Base-by-base conservation (phyloP, 2,797 vertebrate species). In the Cuniculus paca region DNA sequence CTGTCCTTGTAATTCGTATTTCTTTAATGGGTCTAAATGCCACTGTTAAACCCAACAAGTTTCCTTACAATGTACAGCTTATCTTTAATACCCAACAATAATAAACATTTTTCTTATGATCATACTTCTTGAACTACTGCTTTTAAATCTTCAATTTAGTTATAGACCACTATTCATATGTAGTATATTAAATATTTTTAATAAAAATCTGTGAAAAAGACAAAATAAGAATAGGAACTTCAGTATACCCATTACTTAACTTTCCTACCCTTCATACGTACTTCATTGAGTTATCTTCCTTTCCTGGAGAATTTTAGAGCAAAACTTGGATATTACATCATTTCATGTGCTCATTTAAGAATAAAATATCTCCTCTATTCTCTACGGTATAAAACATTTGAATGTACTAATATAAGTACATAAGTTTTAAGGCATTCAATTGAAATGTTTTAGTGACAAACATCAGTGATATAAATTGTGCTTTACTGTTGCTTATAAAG, bases 61-160 rank as follows among this genome's bases (percentile, higher is more conserved):
- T 94, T 63, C 65, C 24, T 92, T 58, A 88, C 84, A 89, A 85
- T 83, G n/a, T 90, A 95, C n/a, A 80, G 50, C 89, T 45, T 93
- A 14, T 68, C 77, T 95, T 86, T 50, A 65, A 88, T 24, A 88
- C 34, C 42, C 24, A 42, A 34, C 56, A 95, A 60, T 45, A 31
- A 75, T 50, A 90, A 93, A 88, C 26, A 79, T 88, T 92, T 94
- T 93, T 72, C 77, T 94, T n/a, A 78, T 75, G 56, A 56, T 82
- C 50, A 78, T 81, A 91, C 20, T 88, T 89, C 82, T 72, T 60
- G 78, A 96, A 90, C 52, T 90, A 13, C 31, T 31, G 26, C 19
- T 91, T 22, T 68, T 56, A 78, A 34, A 87, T 68, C 22, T 87
- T 83, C 72, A 92, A 39, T 19, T 86, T 95, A 52, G 70, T 61